These are phyloP conservation scores for Potorous gilbertii DNA, from an alignment of 2,797 vertebrate genomes.

Conservation along the genomic window DNA sequence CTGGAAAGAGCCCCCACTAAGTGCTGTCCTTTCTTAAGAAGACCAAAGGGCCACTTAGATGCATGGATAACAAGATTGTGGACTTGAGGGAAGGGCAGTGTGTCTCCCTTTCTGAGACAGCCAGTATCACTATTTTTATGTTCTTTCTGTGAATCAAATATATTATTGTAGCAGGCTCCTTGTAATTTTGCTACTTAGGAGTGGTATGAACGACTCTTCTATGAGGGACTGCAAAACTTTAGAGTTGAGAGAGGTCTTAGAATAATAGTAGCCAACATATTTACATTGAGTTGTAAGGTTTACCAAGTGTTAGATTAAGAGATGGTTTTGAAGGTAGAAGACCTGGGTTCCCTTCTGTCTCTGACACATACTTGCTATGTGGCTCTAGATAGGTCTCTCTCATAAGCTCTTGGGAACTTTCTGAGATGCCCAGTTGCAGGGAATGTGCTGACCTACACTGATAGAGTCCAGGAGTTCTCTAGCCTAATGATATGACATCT, in stretches of 20 bases:
- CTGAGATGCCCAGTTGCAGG: neutral
- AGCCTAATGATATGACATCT: neutral
- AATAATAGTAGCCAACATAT: neutral
- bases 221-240: neutral
- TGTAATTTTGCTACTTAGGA: neutral
- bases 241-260: neutral
- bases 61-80: neutral
- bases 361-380: too few relatives aligned
- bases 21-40: neutral
- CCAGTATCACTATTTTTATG: neutral
- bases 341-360: neutral
- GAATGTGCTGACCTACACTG: neutral
- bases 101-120: neutral
- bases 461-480: neutral
- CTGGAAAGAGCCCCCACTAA: neutral
- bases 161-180: neutral
- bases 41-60: neutral
- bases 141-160: neutral
- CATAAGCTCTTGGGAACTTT: neutral
- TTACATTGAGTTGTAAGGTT: neutral
- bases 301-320: neutral
- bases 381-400: too few relatives aligned
- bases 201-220: neutral
- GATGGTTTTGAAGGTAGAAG: neutral
- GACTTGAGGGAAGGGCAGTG: neutral